phyloP scores from a whole-genome alignment of 2,888 invertebrate genomes.

The Drosophila melanosoma region DNA sequence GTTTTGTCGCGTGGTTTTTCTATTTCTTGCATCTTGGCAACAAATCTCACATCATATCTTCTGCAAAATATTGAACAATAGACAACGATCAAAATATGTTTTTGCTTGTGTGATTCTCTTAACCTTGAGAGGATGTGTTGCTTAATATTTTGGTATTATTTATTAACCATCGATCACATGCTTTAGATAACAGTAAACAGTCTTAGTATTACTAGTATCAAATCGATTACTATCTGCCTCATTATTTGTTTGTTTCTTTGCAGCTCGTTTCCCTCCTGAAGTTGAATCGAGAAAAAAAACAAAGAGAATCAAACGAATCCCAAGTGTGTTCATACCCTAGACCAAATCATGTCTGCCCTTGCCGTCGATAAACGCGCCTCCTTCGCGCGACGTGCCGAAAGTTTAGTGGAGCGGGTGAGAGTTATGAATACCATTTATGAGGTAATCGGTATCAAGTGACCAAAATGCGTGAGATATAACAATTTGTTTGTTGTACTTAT shows the following conservation, averaged over 20 bases:
- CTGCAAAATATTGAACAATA: conserved; percentile 6
- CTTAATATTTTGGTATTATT: not conserved
- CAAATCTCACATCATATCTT: conserved; percentile 1
- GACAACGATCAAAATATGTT: not conserved
- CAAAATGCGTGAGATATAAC: conserved; percentile 81
- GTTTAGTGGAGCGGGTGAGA: conserved; percentile 85
- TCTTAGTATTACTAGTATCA: not conserved
- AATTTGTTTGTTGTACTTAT: conserved; percentile 49
- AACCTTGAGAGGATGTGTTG: conserved; percentile 21
- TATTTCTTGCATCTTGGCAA: conserved; percentile 19
- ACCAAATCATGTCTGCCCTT: conserved; percentile 71
- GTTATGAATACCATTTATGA: conserved; percentile 85
- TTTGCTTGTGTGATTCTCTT: not conserved
- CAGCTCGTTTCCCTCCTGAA: conserved; percentile 28
- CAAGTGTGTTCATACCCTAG: conserved; percentile 15
- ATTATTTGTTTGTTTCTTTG: conserved; percentile 35
- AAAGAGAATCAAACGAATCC: conserved; percentile 12
- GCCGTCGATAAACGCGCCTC: conserved; percentile 83
- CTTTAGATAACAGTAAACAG: conserved; percentile 19
- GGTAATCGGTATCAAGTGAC: conserved; percentile 84
- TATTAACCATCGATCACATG: conserved; percentile 31
- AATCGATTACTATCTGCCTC: not conserved
- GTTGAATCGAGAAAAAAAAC: conserved; percentile 8
- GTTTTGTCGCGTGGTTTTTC: conserved; percentile 17
- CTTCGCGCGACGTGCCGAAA: conserved; percentile 85